Conservation (phyloP, 2,797 vertebrate genomes). For the Scleropages formosus region DNA sequence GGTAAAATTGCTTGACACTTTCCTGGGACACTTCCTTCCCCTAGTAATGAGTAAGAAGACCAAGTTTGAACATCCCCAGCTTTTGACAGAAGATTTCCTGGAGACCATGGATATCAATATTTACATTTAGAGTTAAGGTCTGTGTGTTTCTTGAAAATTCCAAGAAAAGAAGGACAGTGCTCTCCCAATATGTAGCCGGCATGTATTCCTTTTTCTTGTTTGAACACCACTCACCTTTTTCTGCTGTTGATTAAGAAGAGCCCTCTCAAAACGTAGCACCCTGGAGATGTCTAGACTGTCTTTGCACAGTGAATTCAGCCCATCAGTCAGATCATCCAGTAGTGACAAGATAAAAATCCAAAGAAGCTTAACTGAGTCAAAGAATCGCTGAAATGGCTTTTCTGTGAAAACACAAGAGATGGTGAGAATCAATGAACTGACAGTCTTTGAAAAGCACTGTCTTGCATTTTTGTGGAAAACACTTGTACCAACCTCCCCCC, state of each 20-base stretch:
- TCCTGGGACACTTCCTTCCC: constrained; percentile 70
- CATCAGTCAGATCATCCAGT: constrained; percentile 55
- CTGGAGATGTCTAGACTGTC: constrained; percentile 61
- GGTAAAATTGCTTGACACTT: constrained; percentile 65
- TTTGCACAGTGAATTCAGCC: constrained; percentile 64
- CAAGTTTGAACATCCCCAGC: background rate
- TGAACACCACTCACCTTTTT: constrained; percentile 59
- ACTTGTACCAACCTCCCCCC: constrained; percentile 54
- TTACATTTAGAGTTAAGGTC: background rate
- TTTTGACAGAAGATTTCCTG: background rate
- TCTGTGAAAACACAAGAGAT: constrained; percentile 49
- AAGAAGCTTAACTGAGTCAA: constrained; percentile 58
- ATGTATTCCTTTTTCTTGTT: background rate
- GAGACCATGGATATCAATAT: background rate
- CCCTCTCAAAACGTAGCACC: constrained; percentile 63
- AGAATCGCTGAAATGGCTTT: constrained; percentile 55
- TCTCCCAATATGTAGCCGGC: constrained; percentile 1
- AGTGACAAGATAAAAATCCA: constrained; percentile 63
- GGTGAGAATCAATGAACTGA: background rate
- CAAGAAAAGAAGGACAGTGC: background rate
- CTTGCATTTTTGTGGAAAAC: background rate
- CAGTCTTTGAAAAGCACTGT: background rate
- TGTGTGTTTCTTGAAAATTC: background rate
- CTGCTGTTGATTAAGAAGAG: constrained; percentile 60
- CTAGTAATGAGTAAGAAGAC: constrained; percentile 44